Evolutionary conservation across 2,797 vertebrate species (phyloP).

Genomic region (Varecia variegata): DNA sequence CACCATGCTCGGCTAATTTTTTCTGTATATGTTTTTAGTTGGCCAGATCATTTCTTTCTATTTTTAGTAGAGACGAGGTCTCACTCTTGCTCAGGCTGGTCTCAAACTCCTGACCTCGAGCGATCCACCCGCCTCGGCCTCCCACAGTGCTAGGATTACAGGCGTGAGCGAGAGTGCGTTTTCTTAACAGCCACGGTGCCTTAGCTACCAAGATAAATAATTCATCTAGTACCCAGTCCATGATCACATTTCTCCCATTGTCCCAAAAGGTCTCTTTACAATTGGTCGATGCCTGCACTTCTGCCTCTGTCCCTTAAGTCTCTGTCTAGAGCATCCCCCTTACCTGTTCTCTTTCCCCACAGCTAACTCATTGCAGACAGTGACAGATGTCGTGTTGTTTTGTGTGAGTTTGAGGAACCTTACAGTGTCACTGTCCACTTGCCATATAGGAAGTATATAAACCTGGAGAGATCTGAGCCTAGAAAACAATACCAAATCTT

Average conservation of each 20-base stretch:
- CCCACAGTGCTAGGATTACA: no score
- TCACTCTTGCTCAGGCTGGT: no score
- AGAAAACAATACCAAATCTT: neutral
- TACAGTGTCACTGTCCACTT: neutral
- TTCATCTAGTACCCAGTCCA: neutral
- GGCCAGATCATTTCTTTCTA: no score
- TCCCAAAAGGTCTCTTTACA: neutral
- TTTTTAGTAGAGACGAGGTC: no score
- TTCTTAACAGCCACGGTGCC: neutral
- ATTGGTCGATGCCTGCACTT: neutral
- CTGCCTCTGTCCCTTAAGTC: neutral
- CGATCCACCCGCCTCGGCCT: no score
- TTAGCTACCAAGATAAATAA: neutral
- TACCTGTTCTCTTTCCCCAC: neutral
- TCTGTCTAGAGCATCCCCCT: neutral
- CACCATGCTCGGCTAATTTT: no score
- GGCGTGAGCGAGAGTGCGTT: neutral
- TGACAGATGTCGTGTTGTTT: neutral
- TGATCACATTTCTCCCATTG: rapidly evolving
- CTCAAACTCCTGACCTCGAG: no score
- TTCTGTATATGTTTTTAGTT: no score
- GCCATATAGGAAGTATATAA: neutral
- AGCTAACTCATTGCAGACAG: neutral
- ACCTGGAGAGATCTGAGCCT: neutral
- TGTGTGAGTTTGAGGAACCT: neutral